Conservation (phyloP, 2,113 vertebrate species). For the Gavialis gangeticus region DNA sequence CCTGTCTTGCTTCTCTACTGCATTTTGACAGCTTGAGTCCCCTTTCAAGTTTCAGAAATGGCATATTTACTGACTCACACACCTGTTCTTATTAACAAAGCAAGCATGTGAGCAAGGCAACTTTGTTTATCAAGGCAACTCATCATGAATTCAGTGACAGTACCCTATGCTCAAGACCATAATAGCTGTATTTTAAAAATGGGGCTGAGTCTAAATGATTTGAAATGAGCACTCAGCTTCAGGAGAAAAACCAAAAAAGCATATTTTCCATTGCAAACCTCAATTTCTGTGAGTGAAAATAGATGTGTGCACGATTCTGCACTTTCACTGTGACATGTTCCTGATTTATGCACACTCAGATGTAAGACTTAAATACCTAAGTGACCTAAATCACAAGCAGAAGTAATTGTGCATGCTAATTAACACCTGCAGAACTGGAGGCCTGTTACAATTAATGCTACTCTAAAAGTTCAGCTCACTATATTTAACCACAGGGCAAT, state of each 20-base stretch:
- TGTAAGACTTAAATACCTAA: neutral
- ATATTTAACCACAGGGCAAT: neutral
- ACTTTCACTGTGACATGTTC: neutral
- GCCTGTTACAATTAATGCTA: neutral
- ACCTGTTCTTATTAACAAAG: neutral
- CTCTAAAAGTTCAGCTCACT: neutral
- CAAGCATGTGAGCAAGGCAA: neutral
- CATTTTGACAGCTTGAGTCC: slow-evolving; percentile 27
- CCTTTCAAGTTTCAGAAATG: neutral
- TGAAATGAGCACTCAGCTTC: neutral
- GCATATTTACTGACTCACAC: slow-evolving; percentile 4
- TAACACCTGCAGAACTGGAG: neutral
- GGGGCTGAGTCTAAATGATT: neutral
- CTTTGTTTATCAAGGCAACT: neutral
- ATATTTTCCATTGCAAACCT: neutral
- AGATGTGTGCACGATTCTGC: neutral
- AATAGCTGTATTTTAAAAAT: neutral
- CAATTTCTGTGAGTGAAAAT: neutral
- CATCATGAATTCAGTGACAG: neutral
- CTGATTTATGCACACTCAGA: neutral
- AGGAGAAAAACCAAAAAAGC: neutral
- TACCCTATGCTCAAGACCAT: neutral
- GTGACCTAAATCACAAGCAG: neutral
- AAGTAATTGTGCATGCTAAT: neutral
- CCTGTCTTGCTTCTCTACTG: neutral